These are phyloP conservation scores for Platygyra sinensis DNA, from an alignment of 64 coral and sea anemone genomes.

Conservation along the genomic window DNA sequence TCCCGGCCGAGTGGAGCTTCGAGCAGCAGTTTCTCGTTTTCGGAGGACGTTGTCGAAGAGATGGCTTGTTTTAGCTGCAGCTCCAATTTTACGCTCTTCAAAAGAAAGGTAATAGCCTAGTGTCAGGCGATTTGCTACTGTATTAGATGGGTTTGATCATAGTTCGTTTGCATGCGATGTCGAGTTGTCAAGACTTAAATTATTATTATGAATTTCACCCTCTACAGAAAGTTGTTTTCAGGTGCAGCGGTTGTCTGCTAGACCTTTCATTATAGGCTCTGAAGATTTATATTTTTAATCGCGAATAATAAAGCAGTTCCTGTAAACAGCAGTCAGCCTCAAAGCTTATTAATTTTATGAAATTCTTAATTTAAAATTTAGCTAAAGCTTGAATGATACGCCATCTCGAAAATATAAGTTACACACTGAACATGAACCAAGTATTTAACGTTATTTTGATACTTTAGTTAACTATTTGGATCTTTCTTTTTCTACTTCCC, in stretches of 20 bases:
- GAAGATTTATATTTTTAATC: neutral
- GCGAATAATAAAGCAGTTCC: neutral
- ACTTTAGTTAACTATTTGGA: too few species aligned
- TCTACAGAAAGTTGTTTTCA: neutral
- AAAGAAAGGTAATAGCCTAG: conserved; percentile 66
- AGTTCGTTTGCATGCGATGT: neutral
- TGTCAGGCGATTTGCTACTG: neutral
- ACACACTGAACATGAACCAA: too few species aligned
- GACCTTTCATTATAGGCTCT: neutral
- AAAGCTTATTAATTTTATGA: neutral
- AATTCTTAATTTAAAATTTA: neutral
- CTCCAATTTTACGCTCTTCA: conserved; percentile 71
- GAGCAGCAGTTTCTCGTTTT: conserved; percentile 11
- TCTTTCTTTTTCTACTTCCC: too few species aligned
- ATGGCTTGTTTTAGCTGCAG: conserved; percentile 85
- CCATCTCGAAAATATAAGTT: neutral
- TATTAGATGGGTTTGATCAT: neutral
- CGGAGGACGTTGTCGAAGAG: conserved; percentile 12
- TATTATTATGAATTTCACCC: neutral
- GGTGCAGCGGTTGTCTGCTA: neutral
- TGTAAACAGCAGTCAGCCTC: neutral
- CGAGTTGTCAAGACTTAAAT: neutral
- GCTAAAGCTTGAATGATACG: neutral
- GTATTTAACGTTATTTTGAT: too few species aligned
- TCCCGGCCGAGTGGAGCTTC: neutral